A percentile compares a stretch with the other conserved stretches of the same genome.
Conservation (phyloP, 53 echinoderm and acorn worm species). For the Echinarachnius parma region DNA sequence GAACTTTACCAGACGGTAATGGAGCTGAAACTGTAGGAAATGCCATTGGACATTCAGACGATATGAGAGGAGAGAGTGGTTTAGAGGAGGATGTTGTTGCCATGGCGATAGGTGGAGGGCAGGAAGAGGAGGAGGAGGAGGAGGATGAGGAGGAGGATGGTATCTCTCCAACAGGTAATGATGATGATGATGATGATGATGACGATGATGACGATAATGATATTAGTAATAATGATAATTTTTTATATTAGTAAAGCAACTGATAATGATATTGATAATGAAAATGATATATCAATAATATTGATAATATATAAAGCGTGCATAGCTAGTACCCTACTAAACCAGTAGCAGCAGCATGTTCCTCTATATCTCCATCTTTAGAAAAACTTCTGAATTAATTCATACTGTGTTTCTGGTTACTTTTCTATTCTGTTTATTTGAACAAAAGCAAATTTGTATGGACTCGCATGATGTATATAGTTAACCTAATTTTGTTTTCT, state of each 20-base stretch:
- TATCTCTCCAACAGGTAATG: slow-evolving; percentile 68
- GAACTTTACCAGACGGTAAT: no score
- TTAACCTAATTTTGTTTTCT: neutral
- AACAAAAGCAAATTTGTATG: no score
- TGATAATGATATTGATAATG: no score
- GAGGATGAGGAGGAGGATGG: slow-evolving; percentile 45
- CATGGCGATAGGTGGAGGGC: slow-evolving; percentile 34
- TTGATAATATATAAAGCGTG: no score
- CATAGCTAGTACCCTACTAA: no score
- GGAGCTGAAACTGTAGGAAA: slow-evolving; percentile 4
- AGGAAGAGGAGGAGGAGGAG: slow-evolving; percentile 20
- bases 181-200: neutral
- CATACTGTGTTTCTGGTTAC: neutral
- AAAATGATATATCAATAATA: no score
- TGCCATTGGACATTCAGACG: slow-evolving; percentile 5
- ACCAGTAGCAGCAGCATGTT: no score
- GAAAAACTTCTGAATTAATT: no score
- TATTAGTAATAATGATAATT: no score
- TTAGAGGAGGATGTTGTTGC: slow-evolving; percentile 19
- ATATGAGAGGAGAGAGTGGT: slow-evolving; percentile 12
- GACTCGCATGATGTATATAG: no score
- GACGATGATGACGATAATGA: neutral
- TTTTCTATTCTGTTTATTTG: neutral
- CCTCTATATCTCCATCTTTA: no score
- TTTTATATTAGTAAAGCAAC: no score